phyloP scores from a whole-genome alignment of 2,797 vertebrate genomes.

The Apogon talboti region DNA sequence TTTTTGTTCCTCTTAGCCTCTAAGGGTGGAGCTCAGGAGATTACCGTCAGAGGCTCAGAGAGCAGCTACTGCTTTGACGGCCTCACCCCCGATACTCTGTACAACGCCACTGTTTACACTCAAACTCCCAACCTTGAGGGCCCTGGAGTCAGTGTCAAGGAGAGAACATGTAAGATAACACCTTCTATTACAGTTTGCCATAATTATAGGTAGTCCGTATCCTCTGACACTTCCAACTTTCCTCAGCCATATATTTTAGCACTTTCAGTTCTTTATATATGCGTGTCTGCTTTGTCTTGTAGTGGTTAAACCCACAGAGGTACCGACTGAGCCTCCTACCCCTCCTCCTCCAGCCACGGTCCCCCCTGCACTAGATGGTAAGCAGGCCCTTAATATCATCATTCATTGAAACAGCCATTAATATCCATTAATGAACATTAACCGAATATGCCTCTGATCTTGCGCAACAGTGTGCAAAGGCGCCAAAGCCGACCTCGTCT shows the following conservation, averaged over 20 bases:
- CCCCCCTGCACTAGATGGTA: conserved; percentile 94
- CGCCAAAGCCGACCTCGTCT: conserved; percentile 97
- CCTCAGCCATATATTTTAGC: background rate
- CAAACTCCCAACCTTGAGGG: conserved; percentile 97
- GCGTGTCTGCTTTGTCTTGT: conserved; percentile 38
- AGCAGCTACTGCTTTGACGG: conserved; percentile 92
- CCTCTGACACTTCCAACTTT: conserved; percentile 81
- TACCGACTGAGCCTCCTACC: conserved; percentile 91
- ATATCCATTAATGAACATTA: conserved; percentile 1
- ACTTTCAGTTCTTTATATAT: background rate
- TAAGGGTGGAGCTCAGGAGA: conserved; percentile 89
- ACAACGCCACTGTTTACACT: conserved; percentile 90
- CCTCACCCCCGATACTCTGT: conserved; percentile 90
- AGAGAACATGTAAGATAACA: conserved; percentile 86
- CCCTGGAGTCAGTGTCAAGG: conserved; percentile 88
- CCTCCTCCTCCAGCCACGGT: conserved; percentile 92
- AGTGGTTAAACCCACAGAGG: conserved; percentile 94
- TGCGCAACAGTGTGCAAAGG: conserved; percentile 92
- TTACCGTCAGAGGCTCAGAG: conserved; percentile 92
- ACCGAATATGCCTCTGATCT: background rate
- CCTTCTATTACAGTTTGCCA: no score
- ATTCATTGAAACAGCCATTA: background rate
- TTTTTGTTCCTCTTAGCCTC: conserved; percentile 61
- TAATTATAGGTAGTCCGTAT: no score
- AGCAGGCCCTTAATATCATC: conserved; percentile 52